Evolutionary conservation across 1,140 invertebrate genomes (phyloP).

Genomic region (Drosophila watanabei): DNA sequence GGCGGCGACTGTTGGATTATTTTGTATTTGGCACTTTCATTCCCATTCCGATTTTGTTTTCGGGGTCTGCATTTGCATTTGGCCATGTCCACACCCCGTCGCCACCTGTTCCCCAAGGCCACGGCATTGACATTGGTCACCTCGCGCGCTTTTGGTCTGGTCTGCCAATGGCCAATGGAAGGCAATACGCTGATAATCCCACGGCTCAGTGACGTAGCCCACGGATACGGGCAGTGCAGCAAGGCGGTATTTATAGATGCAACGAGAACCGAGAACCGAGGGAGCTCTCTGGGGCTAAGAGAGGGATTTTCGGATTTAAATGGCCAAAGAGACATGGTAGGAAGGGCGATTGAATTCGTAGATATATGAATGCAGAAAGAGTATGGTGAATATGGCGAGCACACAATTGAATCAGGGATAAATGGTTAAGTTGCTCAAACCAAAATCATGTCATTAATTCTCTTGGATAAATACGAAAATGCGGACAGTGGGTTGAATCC

Average conservation of each 20-base stretch:
- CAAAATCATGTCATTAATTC: neutral
- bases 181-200: slow-evolving; percentile 47
- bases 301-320: slow-evolving; percentile 34
- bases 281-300: slow-evolving; percentile 3
- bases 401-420: slow-evolving; percentile 6
- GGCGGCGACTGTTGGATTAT: slow-evolving; percentile 59
- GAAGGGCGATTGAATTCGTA: slow-evolving; percentile 2
- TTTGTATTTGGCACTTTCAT: slow-evolving; percentile 59
- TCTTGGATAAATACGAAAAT: neutral
- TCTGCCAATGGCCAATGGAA: slow-evolving; percentile 18
- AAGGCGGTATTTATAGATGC: slow-evolving; percentile 50
- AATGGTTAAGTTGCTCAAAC: neutral
- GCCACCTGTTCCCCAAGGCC: slow-evolving; percentile 32
- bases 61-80: slow-evolving; percentile 25
- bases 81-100: neutral
- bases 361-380: neutral
- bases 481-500: neutral
- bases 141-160: slow-evolving; percentile 32
- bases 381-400: neutral
- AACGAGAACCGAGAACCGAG: slow-evolving; percentile 12
- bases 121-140: slow-evolving; percentile 67
- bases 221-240: slow-evolving; percentile 31
- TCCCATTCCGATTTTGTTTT: slow-evolving; percentile 35
- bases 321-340: slow-evolving; percentile 19
- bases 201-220: slow-evolving; percentile 33